Evolutionary conservation across 2,888 invertebrate genomes (phyloP), one percentile per base, ranked within the genome.

Genomic region (Drosophila testacea): DNA sequence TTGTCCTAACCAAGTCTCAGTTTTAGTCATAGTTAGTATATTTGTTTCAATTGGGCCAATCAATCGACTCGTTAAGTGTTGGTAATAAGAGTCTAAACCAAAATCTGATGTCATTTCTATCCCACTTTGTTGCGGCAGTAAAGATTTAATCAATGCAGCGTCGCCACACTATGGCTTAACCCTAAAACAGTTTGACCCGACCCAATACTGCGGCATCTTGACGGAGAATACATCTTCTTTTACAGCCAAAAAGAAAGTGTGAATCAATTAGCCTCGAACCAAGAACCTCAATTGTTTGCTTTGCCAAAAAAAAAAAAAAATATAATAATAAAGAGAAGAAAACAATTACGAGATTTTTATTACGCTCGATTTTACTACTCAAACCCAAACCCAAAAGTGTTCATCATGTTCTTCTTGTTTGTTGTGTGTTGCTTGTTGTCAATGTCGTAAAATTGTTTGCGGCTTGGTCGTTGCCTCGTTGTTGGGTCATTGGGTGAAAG

Each of bases 201-300:
- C 13, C 32, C 50, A 10, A 27, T 13, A 41, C 50, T 60, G 50
- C n/a, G 38, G 36, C 64, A 71, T 65, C 69, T 56, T 16, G 59
- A 62, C 16, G 34, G 27, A 28, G 61, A 64, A 73, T 62, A 82
- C 77, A 88, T 86, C 84, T 82, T 87, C 73, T 87, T 87, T 87
- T 81, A 89, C 79, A 78, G 81, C 78, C 79, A 72, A 71, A 80
- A 88, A 88, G 81, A 90, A 88, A 90, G 90, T 90, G 91, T 90
- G 90, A 90, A 90, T 87, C 88, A 90, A 90, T 90, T 90, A 90
- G 89, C 69, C 74, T 50, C 78, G 54, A 73, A 34, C 71, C 48
- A 39, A 55, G 64, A 38, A 42, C 39, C 75, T 64, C 84, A 83
- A 83, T 86, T 87, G 87, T 81, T 63, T 51, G 51, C 55, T 69